Conservation (phyloP, 2,888 invertebrate species). For the Acleris laterana region DNA sequence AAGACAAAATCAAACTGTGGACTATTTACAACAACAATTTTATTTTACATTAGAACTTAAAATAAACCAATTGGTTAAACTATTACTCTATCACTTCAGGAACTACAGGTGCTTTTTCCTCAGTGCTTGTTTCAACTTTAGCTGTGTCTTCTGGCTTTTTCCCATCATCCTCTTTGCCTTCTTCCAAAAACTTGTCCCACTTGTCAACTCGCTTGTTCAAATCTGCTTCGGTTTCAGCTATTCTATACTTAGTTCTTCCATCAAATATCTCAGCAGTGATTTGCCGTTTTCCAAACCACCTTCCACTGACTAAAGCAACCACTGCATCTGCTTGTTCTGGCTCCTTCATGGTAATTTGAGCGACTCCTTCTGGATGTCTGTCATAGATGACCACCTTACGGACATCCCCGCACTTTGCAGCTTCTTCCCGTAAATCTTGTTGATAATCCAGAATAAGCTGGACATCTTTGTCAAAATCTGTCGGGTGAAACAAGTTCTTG, state of each 20-base stretch:
- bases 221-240: slow-evolving; percentile 96
- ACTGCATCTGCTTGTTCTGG: slow-evolving; percentile 97
- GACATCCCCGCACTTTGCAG: slow-evolving; percentile 95
- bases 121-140: background rate
- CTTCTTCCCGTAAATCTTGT: slow-evolving; percentile 95
- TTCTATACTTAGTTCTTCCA: slow-evolving; percentile 96
- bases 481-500: slow-evolving; percentile 95
- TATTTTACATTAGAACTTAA: slow-evolving; percentile 26
- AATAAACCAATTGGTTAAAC: slow-evolving; percentile 12
- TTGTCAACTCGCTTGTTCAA: slow-evolving; percentile 91
- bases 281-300: slow-evolving; percentile 95
- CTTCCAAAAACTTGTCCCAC: slow-evolving; percentile 94
- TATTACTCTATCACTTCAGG: slow-evolving; percentile 3
- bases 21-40: slow-evolving; percentile 25
- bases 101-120: slow-evolving; percentile 2
- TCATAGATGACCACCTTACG: slow-evolving; percentile 96
- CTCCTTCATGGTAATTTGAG: slow-evolving; percentile 94
- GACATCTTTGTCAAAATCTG: slow-evolving; percentile 95
- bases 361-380: slow-evolving; percentile 97
- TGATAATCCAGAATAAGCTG: slow-evolving; percentile 95
- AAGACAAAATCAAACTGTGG: too few species aligned
- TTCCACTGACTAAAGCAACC: slow-evolving; percentile 92
- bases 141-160: background rate
- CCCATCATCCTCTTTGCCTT: slow-evolving; percentile 78
- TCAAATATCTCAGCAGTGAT: slow-evolving; percentile 96